Evolutionary conservation across 2,888 invertebrate species (phyloP), one percentile per base, ranked within the genome.

Genomic region (Buathra laborator): DNA sequence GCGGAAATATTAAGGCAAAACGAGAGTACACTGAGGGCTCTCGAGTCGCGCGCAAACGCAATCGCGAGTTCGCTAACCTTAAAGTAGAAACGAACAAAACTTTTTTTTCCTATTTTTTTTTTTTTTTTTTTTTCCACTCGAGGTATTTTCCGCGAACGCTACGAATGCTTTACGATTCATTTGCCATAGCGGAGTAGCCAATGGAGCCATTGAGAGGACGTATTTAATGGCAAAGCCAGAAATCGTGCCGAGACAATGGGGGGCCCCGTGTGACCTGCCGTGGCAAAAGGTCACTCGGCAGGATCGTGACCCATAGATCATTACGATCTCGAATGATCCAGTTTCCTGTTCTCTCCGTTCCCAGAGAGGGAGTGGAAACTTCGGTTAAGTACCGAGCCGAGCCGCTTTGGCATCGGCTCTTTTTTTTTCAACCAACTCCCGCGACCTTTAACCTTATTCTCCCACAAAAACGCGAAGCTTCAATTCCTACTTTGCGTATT

Each of bases 221-320:
- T 72, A 74, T 74, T 67, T 64, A 64, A 46, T 59, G 48, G 44
- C 56, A 48, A 67, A 51, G 66, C 67, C 67, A 51, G 62, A 83
- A 88, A 71, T 88, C 90, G 88, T 89, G 89, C 86, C 83, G 87
- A 82, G 75, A 88, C 88, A 88, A 89, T 87, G 85, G 85, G 80
- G 64, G 37, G 37, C 37, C 37, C 82, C 71, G 83, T 59, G 72
- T 83, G 88, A 89, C 86, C 89, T 86, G 76, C 46, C 29, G 71
- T 79, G 85, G 83, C 79, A 82, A 89, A 90, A 90, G 91, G 88
- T 88, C 86, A 84, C 84, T 76, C 75, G 83, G 84, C 84, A 86
- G 86, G 86, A 89, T 91, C 91, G 90, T 90, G 90, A 89, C 84
- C 89, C 87, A 88, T 89, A 88, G 89, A 91, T 92, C 91, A 91